phyloP scores from a whole-genome alignment of 2,113 vertebrate species.

The Neogale vison region DNA sequence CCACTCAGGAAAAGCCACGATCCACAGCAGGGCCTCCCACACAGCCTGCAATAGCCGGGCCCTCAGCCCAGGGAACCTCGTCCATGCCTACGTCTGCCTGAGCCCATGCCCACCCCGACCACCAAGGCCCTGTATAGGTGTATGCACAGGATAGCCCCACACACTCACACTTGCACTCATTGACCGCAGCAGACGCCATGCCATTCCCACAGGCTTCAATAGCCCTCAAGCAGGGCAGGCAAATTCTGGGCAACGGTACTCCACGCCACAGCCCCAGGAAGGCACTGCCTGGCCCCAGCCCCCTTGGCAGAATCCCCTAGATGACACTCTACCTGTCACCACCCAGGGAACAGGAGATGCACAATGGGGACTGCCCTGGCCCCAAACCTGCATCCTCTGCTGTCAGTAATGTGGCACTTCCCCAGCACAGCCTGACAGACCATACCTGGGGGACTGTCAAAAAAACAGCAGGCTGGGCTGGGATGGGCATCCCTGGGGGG shows the following conservation, averaged over 20 bases:
- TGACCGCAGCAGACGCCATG: no score
- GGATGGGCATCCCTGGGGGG: rapidly evolving
- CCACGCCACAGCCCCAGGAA: not conserved
- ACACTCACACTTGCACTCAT: no score
- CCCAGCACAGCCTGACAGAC: rapidly evolving
- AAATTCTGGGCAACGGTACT: not conserved
- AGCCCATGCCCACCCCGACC: not conserved
- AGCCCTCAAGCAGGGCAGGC: not conserved
- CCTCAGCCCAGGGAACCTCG: not conserved
- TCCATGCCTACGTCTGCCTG: not conserved
- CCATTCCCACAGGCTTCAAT: no score
- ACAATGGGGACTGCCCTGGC: rapidly evolving
- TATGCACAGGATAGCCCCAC: no score
- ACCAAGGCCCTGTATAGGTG: not conserved
- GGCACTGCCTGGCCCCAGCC: not conserved
- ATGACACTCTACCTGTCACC: not conserved
- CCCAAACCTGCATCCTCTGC: no score
- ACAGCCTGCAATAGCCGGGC: not conserved
- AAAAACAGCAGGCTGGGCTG: not conserved
- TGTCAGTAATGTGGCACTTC: rapidly evolving
- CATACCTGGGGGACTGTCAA: rapidly evolving
- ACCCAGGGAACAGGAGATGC: rapidly evolving
- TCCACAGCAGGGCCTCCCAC: not conserved
- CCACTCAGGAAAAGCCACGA: no score
- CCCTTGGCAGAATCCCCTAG: not conserved